Evolutionary conservation across 2,888 invertebrate genomes (phyloP).

Genomic region (Temnothorax rugatulus): DNA sequence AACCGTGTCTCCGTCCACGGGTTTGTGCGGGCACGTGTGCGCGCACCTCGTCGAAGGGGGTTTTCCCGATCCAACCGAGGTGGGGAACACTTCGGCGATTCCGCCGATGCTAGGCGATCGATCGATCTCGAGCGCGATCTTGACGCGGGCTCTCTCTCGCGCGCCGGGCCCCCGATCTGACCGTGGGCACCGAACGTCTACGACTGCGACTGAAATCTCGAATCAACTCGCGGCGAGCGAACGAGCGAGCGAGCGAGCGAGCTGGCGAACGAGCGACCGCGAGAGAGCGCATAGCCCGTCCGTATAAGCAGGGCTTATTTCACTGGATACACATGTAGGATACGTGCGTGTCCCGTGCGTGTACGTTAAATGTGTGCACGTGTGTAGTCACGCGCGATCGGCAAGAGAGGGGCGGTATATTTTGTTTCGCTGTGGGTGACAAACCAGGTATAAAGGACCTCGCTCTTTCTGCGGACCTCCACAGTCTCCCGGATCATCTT

Average conservation of each 20-base stretch:
- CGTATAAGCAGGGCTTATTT: constrained; percentile 29
- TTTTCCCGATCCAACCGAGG: constrained; percentile 8
- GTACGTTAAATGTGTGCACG: background rate
- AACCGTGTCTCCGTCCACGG: constrained; percentile 23
- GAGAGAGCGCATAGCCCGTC: constrained; percentile 58
- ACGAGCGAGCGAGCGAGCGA: constrained; percentile 22
- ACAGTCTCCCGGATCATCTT: background rate
- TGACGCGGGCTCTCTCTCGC: constrained; percentile 51
- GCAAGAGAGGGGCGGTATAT: constrained; percentile 2
- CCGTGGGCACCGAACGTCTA: constrained; percentile 69
- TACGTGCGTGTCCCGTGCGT: constrained; percentile 15
- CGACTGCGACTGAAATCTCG: constrained; percentile 71
- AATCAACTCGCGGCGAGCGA: constrained; percentile 71
- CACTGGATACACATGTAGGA: background rate
- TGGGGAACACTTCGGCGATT: constrained; percentile 12
- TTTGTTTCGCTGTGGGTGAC: constrained; percentile 54
- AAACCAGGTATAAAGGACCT: constrained; percentile 42
- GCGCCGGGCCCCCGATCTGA: constrained; percentile 68
- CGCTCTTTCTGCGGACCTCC: constrained; percentile 3
- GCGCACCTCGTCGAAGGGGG: constrained; percentile 3
- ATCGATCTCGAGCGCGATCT: constrained; percentile 67
- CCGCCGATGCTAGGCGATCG: constrained; percentile 62
- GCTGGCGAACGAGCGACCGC: constrained; percentile 58
- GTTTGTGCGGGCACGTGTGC: constrained; percentile 8
- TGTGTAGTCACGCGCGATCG: background rate